A percentile compares a stretch with the other conserved stretches of the same genome.
Evolutionary conservation across 2,113 vertebrate genomes (phyloP).

Genomic region (Vidua macroura): DNA sequence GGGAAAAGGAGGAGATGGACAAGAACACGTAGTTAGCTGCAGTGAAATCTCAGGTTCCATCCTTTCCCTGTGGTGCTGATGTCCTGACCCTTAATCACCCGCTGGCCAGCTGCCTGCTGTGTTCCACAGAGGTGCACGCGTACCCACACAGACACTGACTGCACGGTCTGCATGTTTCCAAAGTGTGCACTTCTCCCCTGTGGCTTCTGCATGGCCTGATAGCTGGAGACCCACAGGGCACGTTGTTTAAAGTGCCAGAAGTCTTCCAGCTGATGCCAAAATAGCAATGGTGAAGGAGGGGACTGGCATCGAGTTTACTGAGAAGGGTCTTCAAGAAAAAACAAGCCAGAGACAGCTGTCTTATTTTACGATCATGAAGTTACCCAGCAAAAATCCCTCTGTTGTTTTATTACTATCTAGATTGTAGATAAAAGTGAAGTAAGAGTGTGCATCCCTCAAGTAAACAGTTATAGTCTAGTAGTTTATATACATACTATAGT

Average conservation of each 20-base stretch:
- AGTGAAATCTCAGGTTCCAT: neutral
- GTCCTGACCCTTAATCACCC: fast-evolving
- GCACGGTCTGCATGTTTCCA: neutral
- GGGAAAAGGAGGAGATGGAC: neutral
- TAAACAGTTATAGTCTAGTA: neutral
- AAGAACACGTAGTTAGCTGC: neutral
- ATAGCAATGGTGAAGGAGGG: neutral
- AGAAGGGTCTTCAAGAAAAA: neutral
- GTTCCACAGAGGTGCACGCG: fast-evolving
- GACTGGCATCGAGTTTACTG: fast-evolving
- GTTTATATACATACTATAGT: too few relatives aligned
- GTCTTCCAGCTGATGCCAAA: neutral
- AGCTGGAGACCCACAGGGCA: neutral
- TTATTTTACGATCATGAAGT: neutral
- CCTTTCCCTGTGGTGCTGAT: neutral
- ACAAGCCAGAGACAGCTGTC: neutral
- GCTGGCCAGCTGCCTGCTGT: neutral
- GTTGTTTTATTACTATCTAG: neutral
- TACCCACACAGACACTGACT: neutral
- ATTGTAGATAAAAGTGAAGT: neutral
- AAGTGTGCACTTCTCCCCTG: neutral
- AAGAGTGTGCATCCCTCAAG: neutral
- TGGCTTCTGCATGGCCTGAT: neutral
- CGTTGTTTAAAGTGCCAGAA: neutral
- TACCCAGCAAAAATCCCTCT: neutral